Base-by-base conservation (phyloP, 2,113 vertebrate species). In the Edolisoma coerulescens region DNA sequence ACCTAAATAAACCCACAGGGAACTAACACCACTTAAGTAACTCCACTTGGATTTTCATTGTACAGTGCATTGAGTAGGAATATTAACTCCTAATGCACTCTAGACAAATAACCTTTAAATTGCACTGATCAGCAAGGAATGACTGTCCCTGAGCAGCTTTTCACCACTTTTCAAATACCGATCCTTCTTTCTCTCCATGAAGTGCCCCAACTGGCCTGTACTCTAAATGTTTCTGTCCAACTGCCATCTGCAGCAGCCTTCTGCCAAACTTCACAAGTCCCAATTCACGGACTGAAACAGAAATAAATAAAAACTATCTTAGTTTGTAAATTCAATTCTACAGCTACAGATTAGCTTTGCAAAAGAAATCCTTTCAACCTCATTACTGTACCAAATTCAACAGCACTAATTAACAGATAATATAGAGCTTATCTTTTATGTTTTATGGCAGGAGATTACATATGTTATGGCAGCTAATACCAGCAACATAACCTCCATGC, bases 1-100 rank as follows among this genome's bases (percentile, higher is more conserved):
- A 89, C 63, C 71, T 63, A 89, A 89, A 79, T 45, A 93, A 95
- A 84, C 49, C 95, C 94, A 45, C 20, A 37, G 82, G 91, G 95
- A 90, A 93, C 49, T 41, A 87, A 94, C 81, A 89, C 74, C 94
- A 92, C 71, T 56, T 47, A 88, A 95, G 67, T 88, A 95, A 90
- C 86, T 79, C 69, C 87, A 74, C 45, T 82, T 42, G 13, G 42
- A 70, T 69, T 92, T 92, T 75, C 77, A 71, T 3, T 57, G 30
- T 33, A 49, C 5, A 3, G 44, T 32, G 47, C 63, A 87, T 44
- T 33, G 49, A 93, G 52, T 4, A 76, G 30, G 79, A 79, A 67
- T 35, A 82, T 89, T 95, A 94, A 94, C 90, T 85, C 83, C 35
- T 94, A 70, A 77, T 5, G 39, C 50, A 68, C 59, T 91, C 69